A percentile compares a stretch with the other conserved stretches of the same genome.
These are phyloP conservation scores for Patiria pectinifera DNA, from an alignment of 53 echinoderm and acorn worm genomes.

Conservation along the genomic window DNA sequence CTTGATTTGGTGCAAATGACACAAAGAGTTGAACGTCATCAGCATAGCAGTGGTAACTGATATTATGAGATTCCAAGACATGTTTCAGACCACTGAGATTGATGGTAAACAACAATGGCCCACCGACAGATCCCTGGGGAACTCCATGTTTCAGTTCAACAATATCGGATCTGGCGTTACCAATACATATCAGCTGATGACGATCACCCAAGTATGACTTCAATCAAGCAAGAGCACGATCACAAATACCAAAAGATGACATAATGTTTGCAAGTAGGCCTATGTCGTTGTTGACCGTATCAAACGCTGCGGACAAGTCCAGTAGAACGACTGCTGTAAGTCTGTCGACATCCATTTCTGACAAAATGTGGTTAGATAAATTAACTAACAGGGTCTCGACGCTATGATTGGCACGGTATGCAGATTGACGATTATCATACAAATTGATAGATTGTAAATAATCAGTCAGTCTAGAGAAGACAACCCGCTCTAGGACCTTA, in stretches of 20 bases:
- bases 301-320: slow-evolving; percentile 10
- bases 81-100: too few relatives aligned
- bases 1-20: too few relatives aligned
- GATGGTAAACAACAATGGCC: too few relatives aligned
- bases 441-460: neutral
- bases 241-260: neutral
- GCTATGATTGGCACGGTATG: neutral
- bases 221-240: too few relatives aligned
- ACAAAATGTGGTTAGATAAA: neutral
- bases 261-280: neutral
- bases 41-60: too few relatives aligned
- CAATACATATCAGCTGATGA: too few relatives aligned
- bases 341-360: slow-evolving; percentile 15
- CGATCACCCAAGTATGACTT: slow-evolving; percentile 5
- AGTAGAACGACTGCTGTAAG: neutral
- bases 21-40: too few relatives aligned
- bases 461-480: slow-evolving; percentile 34
- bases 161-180: neutral
- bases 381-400: neutral
- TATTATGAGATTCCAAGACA: too few relatives aligned
- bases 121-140: too few relatives aligned
- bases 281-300: neutral
- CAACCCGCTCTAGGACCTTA: slow-evolving; percentile 35
- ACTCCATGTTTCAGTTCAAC: slow-evolving; percentile 5
- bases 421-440: slow-evolving; percentile 9